A percentile compares a stretch with the other conserved stretches of the same genome.
These are phyloP conservation scores for Philereme transversata DNA, from an alignment of 2,888 invertebrate genomes.

Conservation along the genomic window DNA sequence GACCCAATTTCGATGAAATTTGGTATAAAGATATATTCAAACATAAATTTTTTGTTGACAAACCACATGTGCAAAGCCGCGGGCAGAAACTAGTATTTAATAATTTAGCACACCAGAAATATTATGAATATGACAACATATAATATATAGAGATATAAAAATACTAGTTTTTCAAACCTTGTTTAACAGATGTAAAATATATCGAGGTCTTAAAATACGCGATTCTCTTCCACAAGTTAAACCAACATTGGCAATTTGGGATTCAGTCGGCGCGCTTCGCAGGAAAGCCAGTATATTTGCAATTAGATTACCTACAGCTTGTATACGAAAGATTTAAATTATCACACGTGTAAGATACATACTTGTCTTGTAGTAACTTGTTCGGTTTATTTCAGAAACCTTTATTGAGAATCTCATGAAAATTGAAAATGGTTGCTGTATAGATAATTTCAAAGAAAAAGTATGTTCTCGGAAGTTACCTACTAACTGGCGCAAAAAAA, in stretches of 20 bases:
- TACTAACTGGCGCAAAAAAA: slow-evolving; percentile 22
- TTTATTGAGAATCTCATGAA: slow-evolving; percentile 6
- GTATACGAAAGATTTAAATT: slow-evolving; percentile 51
- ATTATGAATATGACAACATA: too few species aligned
- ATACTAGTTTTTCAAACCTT: not conserved
- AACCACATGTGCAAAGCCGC: too few species aligned
- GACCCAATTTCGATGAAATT: too few species aligned
- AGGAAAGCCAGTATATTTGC: slow-evolving; percentile 55
- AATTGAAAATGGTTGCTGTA: not conserved
- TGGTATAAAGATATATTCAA: too few species aligned
- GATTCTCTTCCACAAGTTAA: slow-evolving; percentile 30
- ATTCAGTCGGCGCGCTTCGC: slow-evolving; percentile 48
- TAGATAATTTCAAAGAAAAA: not conserved
- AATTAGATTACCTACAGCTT: slow-evolving; percentile 59
- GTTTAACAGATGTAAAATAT: slow-evolving; percentile 21
- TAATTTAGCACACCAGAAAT: too few species aligned
- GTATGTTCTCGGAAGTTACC: slow-evolving; percentile 2
- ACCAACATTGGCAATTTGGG: slow-evolving; percentile 42
- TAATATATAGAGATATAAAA: not conserved
- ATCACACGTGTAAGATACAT: slow-evolving; percentile 41
- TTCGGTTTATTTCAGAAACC: slow-evolving; percentile 3
- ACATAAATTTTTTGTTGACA: too few species aligned
- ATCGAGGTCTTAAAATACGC: slow-evolving; percentile 37
- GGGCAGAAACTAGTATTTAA: too few species aligned
- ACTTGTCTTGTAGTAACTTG: slow-evolving; percentile 11